Percentiles rank a stretch among this genome's conserved stretches.
Conservation (phyloP, 2,888 invertebrate species). For the Pristionchus fissidentatus region DNA sequence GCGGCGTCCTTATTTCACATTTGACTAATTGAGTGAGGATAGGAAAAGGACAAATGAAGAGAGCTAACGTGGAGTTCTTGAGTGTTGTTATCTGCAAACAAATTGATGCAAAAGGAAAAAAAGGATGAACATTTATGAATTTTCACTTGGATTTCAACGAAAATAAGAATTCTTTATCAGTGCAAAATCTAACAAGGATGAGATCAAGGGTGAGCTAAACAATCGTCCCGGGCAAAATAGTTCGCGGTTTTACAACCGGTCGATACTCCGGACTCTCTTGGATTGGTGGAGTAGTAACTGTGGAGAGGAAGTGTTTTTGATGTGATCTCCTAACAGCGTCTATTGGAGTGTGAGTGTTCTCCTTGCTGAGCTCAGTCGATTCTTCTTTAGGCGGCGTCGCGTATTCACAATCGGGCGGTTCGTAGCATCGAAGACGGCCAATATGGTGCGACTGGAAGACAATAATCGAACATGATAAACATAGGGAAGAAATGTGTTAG, state of each 20-base stretch:
- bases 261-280: background rate
- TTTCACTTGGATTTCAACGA: too few species aligned
- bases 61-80: too few species aligned
- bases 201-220: background rate
- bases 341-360: background rate
- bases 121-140: too few species aligned
- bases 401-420: background rate
- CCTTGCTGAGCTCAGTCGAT: background rate
- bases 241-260: slow-evolving; percentile 15
- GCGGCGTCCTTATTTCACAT: too few species aligned
- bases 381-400: slow-evolving; percentile 12
- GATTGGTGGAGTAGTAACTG: background rate
- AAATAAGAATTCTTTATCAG: too few species aligned
- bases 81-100: too few species aligned
- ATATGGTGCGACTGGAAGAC: slow-evolving; percentile 1
- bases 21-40: too few species aligned
- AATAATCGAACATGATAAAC: too few species aligned
- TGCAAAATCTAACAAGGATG: too few species aligned
- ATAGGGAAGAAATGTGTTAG: too few species aligned
- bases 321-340: background rate
- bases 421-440: slow-evolving; percentile 37
- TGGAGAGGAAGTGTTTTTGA: background rate
- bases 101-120: too few species aligned
- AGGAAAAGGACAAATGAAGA: too few species aligned
- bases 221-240: slow-evolving; percentile 1